Conservation (phyloP, 2,888 invertebrate species). For the Acronicta alni region DNA sequence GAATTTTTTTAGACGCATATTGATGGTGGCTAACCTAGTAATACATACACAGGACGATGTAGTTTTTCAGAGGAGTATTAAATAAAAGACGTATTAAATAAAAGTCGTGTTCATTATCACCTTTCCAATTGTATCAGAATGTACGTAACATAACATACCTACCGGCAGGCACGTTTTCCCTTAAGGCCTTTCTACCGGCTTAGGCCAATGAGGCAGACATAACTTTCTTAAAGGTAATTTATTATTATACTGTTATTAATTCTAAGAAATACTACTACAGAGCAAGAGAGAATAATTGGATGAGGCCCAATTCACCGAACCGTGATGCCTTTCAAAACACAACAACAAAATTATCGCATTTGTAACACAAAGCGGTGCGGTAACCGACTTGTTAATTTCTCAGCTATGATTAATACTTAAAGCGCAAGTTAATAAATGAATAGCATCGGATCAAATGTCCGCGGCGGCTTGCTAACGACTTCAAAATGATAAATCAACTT, state of each 20-base stretch:
- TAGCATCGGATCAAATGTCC: conserved; percentile 68
- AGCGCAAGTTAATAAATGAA: conserved; percentile 52
- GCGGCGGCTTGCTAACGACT: conserved; percentile 72
- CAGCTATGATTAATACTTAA: conserved; percentile 50
- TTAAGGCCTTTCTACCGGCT: too few relatives aligned
- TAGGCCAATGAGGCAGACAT: too few relatives aligned
- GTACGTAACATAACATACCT: too few relatives aligned
- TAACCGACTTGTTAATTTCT: conserved; percentile 48
- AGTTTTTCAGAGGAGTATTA: too few relatives aligned
- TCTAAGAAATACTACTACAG: background rate
- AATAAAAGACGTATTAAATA: too few relatives aligned
- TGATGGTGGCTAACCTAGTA: too few relatives aligned
- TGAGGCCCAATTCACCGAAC: background rate
- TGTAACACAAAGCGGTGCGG: conserved; percentile 30
- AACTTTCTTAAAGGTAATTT: background rate
- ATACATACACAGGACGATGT: too few relatives aligned
- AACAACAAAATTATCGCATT: conserved; percentile 34
- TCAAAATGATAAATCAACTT: conserved; percentile 77
- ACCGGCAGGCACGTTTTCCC: too few relatives aligned
- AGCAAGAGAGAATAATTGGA: background rate
- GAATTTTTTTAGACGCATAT: too few relatives aligned
- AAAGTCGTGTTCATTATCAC: too few relatives aligned
- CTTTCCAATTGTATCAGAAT: too few relatives aligned
- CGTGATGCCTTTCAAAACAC: conserved; percentile 1
- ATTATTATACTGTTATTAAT: background rate